phyloP scores from a whole-genome alignment of 2,113 vertebrate genomes.

The Phaetusa simplex region DNA sequence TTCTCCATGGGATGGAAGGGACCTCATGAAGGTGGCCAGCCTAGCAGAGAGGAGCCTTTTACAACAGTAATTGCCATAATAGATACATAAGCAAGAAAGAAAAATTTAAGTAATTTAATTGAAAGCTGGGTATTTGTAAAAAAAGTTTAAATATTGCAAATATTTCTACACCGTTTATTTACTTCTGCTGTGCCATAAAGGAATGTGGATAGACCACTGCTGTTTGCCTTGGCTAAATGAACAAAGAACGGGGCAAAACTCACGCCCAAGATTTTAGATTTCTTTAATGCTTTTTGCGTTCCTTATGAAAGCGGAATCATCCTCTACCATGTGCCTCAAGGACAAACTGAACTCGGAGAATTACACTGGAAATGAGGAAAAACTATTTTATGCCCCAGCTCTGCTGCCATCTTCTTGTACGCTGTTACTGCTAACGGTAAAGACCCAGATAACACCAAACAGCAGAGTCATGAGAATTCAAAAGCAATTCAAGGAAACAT shows the following conservation, averaged over 20 bases:
- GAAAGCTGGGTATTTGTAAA: not conserved
- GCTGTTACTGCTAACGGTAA: not conserved
- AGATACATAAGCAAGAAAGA: not conserved
- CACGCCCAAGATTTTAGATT: not conserved
- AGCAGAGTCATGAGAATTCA: not conserved
- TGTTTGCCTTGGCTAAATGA: not conserved
- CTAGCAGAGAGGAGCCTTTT: not conserved
- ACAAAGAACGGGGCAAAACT: not conserved
- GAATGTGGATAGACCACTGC: not conserved
- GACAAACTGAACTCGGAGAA: not conserved
- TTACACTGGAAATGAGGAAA: not conserved
- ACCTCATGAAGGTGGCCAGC: not conserved
- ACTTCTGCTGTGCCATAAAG: not conserved
- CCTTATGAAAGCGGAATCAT: not conserved
- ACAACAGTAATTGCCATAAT: not conserved
- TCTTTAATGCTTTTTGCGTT: not conserved
- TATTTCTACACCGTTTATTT: not conserved
- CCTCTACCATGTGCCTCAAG: not conserved
- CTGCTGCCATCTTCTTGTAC: not conserved
- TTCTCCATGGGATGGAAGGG: not conserved
- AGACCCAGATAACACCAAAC: not conserved
- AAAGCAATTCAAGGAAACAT: not conserved
- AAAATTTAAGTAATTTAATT: not conserved
- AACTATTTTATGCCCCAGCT: not conserved
- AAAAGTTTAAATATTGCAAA: not conserved